Conservation (phyloP, 2,797 vertebrate genomes). For the Sparus aurata region DNA sequence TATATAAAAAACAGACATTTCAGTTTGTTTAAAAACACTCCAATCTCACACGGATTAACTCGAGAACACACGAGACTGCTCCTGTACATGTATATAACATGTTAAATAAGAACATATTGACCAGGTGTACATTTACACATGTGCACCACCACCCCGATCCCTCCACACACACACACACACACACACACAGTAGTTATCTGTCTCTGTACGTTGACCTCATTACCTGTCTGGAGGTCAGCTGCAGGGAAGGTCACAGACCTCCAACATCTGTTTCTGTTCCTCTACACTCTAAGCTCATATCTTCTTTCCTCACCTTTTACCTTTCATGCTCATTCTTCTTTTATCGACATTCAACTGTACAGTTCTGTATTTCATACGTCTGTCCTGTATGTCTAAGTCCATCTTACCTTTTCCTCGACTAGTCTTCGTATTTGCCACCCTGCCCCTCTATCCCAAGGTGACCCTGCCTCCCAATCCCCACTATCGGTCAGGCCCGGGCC, state of each 20-base stretch:
- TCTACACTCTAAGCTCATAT: slow-evolving; percentile 60
- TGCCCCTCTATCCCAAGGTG: slow-evolving; percentile 83
- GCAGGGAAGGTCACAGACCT: slow-evolving; percentile 66
- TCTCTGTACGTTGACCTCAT: slow-evolving; percentile 67
- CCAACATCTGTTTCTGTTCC: slow-evolving; percentile 61
- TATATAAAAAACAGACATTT: not conserved
- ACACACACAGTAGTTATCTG: slow-evolving; percentile 57
- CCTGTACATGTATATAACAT: not conserved
- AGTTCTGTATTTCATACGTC: slow-evolving; percentile 75
- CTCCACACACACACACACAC: not conserved
- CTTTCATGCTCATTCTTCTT: slow-evolving; percentile 70
- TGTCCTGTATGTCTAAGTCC: slow-evolving; percentile 68
- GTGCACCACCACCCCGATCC: not conserved
- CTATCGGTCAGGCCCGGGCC: slow-evolving; percentile 82
- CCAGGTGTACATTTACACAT: slow-evolving; percentile 31
- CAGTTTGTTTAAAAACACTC: not conserved
- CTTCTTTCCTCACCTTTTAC: slow-evolving; percentile 72
- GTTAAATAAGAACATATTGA: slow-evolving; percentile 15
- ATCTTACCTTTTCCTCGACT: slow-evolving; percentile 69
- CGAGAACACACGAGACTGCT: not conserved
- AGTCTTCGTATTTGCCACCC: slow-evolving; percentile 65
- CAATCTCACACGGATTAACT: not conserved
- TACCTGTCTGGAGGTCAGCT: slow-evolving; percentile 62
- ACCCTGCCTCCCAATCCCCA: slow-evolving; percentile 83
- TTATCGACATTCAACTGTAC: slow-evolving; percentile 71